Percentiles rank a stretch among this genome's conserved stretches.
These are phyloP conservation scores for Myotis yumanensis DNA, from an alignment of 2,113 vertebrate genomes.

Conservation along the genomic window DNA sequence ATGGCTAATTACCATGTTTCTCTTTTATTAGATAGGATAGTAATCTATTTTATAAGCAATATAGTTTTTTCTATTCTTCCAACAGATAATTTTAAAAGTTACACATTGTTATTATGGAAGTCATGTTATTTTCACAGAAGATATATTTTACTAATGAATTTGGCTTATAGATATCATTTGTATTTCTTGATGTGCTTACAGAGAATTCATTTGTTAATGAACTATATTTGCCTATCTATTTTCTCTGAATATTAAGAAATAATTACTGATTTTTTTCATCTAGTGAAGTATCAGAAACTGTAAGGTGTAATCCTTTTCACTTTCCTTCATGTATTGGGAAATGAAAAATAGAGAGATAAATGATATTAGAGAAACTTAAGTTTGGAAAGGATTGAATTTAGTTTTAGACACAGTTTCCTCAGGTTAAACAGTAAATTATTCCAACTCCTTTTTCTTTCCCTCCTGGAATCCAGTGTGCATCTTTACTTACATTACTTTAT, in stretches of 20 bases:
- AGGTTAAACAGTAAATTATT: slow-evolving; percentile 24
- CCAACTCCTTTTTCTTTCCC: slow-evolving; percentile 1
- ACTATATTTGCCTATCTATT: neutral
- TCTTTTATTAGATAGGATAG: neutral
- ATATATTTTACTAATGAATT: slow-evolving; percentile 13
- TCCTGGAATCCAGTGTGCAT: neutral
- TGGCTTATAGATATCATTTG: slow-evolving; percentile 1
- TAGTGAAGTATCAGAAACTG: neutral
- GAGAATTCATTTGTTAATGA: neutral
- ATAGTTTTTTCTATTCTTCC: neutral
- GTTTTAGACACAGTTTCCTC: neutral
- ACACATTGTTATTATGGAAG: neutral
- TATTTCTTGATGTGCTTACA: neutral
- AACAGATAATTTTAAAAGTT: neutral
- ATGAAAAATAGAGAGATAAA: slow-evolving; percentile 32
- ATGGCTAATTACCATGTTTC: no score
- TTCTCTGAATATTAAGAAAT: slow-evolving; percentile 4
- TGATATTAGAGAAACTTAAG: neutral
- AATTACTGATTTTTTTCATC: neutral
- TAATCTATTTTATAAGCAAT: neutral
- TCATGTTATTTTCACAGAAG: neutral
- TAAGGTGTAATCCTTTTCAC: neutral
- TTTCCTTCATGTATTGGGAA: neutral
- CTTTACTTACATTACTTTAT: neutral
- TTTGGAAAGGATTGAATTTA: neutral